Percentiles rank a stretch among this genome's conserved stretches.
These are phyloP conservation scores for Ichneumoninae sp. DNA, from an alignment of 2,888 invertebrate species.

Conservation along the genomic window DNA sequence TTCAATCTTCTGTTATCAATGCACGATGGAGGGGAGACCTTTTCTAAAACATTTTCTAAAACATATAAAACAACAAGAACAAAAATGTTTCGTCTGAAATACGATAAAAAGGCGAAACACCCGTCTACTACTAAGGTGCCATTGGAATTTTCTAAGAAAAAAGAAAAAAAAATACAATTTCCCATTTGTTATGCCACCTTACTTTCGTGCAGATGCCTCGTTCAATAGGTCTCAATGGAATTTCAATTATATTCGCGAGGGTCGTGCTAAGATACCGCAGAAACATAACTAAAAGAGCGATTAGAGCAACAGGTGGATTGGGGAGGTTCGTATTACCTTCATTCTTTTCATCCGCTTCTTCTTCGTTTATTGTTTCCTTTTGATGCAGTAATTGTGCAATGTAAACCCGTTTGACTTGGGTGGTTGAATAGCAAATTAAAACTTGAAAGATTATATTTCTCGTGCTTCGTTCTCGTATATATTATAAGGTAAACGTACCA, in stretches of 20 bases:
- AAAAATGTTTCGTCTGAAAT: too few relatives aligned
- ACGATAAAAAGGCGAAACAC: too few relatives aligned
- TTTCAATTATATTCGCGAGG: slow-evolving; percentile 34
- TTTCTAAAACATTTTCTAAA: too few relatives aligned
- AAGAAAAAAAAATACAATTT: background rate
- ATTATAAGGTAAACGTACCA: too few relatives aligned
- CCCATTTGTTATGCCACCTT: slow-evolving; percentile 9
- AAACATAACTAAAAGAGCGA: slow-evolving; percentile 3
- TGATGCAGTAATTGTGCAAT: slow-evolving; percentile 23
- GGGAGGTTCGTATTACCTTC: background rate
- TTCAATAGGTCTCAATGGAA: slow-evolving; percentile 10
- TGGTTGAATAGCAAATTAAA: background rate
- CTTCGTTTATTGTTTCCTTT: slow-evolving; percentile 32
- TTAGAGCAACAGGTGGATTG: slow-evolving; percentile 27
- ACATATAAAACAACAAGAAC: too few relatives aligned
- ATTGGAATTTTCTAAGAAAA: background rate
- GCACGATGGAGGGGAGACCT: too few relatives aligned
- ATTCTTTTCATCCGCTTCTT: too few relatives aligned
- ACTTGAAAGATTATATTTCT: slow-evolving; percentile 2
- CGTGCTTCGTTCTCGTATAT: background rate
- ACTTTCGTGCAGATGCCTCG: background rate
- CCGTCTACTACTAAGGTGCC: background rate
- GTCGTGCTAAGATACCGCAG: slow-evolving; percentile 29
- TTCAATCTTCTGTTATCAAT: too few relatives aligned
- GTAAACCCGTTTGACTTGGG: background rate